Conservation (phyloP, 2,113 vertebrate species). For the Caracal caracal region DNA sequence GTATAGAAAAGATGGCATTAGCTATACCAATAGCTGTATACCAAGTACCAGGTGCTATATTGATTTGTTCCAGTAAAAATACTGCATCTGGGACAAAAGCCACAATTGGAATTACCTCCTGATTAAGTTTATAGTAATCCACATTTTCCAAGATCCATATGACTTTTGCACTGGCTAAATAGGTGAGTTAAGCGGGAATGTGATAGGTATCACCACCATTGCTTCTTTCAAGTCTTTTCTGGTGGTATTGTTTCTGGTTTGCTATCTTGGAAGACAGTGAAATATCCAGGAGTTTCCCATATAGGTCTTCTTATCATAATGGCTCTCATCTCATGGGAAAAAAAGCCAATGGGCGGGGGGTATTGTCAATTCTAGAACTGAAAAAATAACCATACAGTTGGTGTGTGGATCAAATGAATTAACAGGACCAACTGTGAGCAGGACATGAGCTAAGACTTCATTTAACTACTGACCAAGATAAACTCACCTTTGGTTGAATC, state of each 20-base stretch:
- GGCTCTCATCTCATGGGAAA: not conserved
- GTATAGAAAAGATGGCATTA: not conserved
- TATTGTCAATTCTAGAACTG: not conserved
- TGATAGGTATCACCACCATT: not conserved
- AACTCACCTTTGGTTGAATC: not conserved
- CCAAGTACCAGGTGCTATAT: not conserved
- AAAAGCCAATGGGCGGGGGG: not conserved
- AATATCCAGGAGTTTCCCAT: not conserved
- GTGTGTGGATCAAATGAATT: not conserved
- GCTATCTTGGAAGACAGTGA: not conserved
- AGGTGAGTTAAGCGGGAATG: not conserved
- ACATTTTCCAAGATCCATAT: not conserved
- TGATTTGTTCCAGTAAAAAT: constrained; percentile 29
- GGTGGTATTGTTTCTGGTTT: not conserved
- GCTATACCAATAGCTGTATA: not conserved
- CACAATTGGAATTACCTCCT: not conserved
- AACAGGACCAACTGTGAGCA: not conserved
- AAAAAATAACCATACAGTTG: not conserved
- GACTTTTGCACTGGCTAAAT: not conserved
- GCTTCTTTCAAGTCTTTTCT: not conserved
- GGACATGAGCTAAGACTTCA: not conserved
- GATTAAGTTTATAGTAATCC: not conserved
- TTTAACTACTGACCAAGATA: not conserved
- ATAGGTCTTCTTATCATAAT: not conserved
- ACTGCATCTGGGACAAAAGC: not conserved